Conservation (phyloP, 2,113 vertebrate genomes). For the Trichechus manatus region DNA sequence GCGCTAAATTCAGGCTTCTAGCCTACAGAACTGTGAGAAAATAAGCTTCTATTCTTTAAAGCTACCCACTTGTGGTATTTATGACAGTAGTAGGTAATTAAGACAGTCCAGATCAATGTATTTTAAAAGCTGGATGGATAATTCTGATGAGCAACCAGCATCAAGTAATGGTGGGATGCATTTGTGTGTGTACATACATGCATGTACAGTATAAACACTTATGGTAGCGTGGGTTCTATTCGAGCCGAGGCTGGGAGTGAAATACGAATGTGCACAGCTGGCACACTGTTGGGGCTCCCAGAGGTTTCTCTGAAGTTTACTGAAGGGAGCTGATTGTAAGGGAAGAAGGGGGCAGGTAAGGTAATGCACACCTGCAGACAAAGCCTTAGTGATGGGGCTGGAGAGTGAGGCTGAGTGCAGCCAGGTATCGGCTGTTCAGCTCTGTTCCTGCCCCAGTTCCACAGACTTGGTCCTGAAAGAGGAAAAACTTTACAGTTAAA, state of each 20-base stretch:
- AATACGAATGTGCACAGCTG: background rate
- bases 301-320: background rate
- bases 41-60: too few relatives aligned
- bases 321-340: background rate
- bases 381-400: background rate
- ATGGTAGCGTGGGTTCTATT: background rate
- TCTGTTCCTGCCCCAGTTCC: background rate
- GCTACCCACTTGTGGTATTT: too few relatives aligned
- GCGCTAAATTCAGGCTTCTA: too few relatives aligned
- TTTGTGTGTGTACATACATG: background rate
- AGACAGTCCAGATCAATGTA: background rate
- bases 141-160: background rate
- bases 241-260: background rate
- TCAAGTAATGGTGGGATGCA: background rate
- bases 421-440: background rate
- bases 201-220: too few relatives aligned
- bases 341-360: background rate
- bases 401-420: background rate
- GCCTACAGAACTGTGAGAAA: too few relatives aligned
- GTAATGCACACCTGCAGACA: background rate
- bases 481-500: background rate
- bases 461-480: background rate
- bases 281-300: background rate
- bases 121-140: background rate
- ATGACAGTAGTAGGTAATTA: too few relatives aligned